These are phyloP conservation scores for Glyptemys insculpta DNA, from an alignment of 2,797 vertebrate genomes.

Conservation along the genomic window DNA sequence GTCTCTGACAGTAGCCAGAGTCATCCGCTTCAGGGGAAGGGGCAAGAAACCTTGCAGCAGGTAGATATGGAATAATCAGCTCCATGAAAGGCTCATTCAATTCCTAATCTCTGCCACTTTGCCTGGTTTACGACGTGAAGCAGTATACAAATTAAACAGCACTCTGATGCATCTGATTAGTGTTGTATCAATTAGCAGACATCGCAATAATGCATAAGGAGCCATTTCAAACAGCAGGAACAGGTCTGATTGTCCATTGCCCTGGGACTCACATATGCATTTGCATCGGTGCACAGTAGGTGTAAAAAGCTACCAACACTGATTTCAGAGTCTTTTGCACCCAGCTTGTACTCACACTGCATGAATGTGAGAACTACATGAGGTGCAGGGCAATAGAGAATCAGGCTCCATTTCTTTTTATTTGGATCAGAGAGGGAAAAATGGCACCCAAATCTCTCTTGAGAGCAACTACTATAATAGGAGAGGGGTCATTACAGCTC, in stretches of 20 bases:
- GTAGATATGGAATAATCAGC: neutral
- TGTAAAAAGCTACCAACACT: fast-evolving
- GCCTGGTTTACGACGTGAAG: neutral
- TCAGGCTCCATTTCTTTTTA: neutral
- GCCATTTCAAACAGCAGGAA: neutral
- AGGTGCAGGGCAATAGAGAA: neutral
- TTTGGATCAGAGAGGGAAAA: fast-evolving
- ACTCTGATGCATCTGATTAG: neutral
- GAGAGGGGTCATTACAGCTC: neutral
- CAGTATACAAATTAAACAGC: constrained; percentile 26
- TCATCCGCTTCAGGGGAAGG: neutral
- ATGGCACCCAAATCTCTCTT: fast-evolving
- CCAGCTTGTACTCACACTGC: fast-evolving
- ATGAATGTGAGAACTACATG: neutral
- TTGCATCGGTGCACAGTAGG: neutral
- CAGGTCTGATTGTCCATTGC: neutral
- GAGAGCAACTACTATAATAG: fast-evolving
- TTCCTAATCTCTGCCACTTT: neutral
- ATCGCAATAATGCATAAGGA: neutral
- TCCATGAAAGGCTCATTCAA: neutral
- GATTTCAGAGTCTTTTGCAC: neutral
- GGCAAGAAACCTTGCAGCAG: neutral
- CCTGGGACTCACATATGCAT: neutral
- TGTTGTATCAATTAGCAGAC: neutral
- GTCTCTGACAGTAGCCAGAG: neutral